Base-by-base conservation (phyloP, 1,140 invertebrate species). In the Agraylea sexmaculata region DNA sequence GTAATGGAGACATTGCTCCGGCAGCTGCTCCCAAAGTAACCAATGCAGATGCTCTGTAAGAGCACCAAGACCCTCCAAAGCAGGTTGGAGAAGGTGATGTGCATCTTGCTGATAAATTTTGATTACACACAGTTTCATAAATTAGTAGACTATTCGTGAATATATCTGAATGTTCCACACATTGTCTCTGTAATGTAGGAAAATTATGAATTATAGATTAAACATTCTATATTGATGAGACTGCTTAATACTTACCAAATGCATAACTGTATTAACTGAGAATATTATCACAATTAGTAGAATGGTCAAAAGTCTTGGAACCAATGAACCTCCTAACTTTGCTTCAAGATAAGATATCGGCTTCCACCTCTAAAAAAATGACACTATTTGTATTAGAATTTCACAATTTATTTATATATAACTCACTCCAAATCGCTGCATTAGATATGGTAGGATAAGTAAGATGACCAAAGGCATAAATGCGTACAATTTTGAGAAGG, bases 1-100 rank as follows among this genome's bases (percentile, higher is more conserved):
- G 38, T 23, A 50, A 34, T 2, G 47, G 44, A 13, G 32, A 21
- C 38, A 50, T 37, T 29, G 47, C 36, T 2, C 37, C 47, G 2
- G 35, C 29, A 8, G 41, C 41, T 1, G 47, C 47, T 13, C 32
- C 38, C 34, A 46, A 36, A 12, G 36, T 32, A 5, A 37, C 47
- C 1, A 38, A 21, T 12, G 45, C 41, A 29, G 39, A 33, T 31
- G 35, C 43, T 1, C 30, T 18, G 4, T 32, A 25, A 15, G 35
- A 37, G 37, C 47, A 50, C 22, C 47, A 40, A 3, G 25, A 12
- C 44, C 4, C 21, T 36, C 11, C 11, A 11, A 3, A 11, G 30
- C 30, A 7, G 23, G n/a, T 6, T 13, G 5, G n/a, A 3, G 3
- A 16, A 31, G n/a, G 8, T 28, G 20, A 40, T 8, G 12, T 12